Percentiles rank a stretch among this genome's conserved stretches.
Conservation (phyloP, 2,113 vertebrate species). For the Lophochroa leadbeateri region DNA sequence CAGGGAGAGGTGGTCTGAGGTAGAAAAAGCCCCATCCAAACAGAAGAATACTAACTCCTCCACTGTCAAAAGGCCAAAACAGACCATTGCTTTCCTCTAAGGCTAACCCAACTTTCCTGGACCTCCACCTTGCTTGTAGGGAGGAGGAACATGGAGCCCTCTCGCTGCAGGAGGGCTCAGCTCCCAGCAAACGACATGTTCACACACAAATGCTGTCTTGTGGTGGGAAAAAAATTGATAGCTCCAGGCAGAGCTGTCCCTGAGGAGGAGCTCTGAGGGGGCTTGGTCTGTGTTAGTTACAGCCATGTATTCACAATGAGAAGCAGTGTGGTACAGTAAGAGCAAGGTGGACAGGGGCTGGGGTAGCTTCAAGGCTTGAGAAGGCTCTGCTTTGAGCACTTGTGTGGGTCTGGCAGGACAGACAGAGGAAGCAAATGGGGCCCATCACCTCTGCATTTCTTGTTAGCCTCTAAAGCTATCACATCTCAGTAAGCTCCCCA, state of each 20-base stretch:
- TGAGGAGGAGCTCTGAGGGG: background rate
- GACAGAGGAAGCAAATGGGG: background rate
- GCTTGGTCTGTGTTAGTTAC: background rate
- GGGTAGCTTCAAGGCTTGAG: background rate
- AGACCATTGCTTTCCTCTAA: background rate
- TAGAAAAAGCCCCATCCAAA: background rate
- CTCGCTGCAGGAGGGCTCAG: fast-evolving
- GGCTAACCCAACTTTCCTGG: background rate
- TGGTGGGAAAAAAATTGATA: background rate
- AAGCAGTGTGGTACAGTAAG: background rate
- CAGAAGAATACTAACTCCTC: background rate
- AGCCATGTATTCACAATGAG: background rate
- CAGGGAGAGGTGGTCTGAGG: background rate
- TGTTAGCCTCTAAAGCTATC: background rate
- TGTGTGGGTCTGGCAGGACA: background rate
- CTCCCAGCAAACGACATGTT: background rate
- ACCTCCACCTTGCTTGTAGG: background rate
- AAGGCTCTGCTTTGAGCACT: background rate
- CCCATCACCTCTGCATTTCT: background rate
- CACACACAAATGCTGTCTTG: background rate
- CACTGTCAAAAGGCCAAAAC: background rate
- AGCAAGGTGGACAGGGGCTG: background rate
- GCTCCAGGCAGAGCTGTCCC: conserved; percentile 30
- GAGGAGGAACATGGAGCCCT: background rate
- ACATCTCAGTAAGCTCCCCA: background rate